Percentiles rank a stretch among this genome's conserved stretches.
Conservation (phyloP, 2,113 vertebrate genomes). For the Prietella phreatophila region DNA sequence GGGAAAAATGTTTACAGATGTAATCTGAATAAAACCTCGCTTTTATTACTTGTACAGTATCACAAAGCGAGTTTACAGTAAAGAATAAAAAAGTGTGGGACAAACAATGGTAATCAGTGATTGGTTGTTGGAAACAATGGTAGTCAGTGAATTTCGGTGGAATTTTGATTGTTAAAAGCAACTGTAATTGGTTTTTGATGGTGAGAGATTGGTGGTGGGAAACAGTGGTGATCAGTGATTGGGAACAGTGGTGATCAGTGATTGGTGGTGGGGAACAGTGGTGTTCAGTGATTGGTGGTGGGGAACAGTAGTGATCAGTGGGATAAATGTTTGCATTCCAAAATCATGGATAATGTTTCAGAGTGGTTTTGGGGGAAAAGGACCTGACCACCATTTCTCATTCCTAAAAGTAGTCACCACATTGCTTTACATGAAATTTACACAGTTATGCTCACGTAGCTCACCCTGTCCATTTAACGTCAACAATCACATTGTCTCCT, state of each 20-base stretch:
- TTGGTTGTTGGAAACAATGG: not conserved
- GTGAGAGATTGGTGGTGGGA: not conserved
- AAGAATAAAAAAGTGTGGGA: not conserved
- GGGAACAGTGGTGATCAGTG: not conserved
- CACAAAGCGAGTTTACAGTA: not conserved
- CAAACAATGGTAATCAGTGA: not conserved
- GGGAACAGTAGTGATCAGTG: too few relatives aligned
- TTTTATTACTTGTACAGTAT: not conserved
- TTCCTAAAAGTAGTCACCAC: not conserved
- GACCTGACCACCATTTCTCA: not conserved
- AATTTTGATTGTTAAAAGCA: not conserved
- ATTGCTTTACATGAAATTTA: not conserved
- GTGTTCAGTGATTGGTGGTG: not conserved
- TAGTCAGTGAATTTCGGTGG: too few relatives aligned
- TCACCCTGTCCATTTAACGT: not conserved
- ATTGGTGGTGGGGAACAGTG: not conserved
- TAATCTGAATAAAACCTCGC: not conserved
- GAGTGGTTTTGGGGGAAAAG: not conserved
- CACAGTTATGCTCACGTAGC: not conserved
- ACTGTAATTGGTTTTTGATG: not conserved
- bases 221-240: not conserved
- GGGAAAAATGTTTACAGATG: not conserved
- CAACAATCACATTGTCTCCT: not conserved
- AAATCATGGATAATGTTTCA: too few relatives aligned
- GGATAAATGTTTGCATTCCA: too few relatives aligned